A percentile compares a stretch with the other conserved stretches of the same genome.
phyloP scores from a whole-genome alignment of 2,113 vertebrate genomes.

The Capreolus pygargus region DNA sequence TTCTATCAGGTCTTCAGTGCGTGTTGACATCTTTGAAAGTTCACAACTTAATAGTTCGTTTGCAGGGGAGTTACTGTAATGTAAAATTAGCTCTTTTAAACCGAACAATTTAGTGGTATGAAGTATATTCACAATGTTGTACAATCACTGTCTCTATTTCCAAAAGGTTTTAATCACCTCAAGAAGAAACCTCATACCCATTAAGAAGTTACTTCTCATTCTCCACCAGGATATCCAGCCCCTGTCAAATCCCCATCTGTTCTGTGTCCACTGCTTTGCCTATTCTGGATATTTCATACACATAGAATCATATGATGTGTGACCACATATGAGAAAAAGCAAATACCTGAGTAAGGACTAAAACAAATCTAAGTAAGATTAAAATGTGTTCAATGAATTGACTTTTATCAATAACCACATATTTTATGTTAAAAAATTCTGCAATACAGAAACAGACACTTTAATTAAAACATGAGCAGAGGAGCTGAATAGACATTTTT shows the following conservation, averaged over 20 bases:
- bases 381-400: not conserved
- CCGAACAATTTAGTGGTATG: not conserved
- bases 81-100: not conserved
- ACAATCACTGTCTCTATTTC: not conserved
- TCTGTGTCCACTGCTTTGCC: not conserved
- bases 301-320: not conserved
- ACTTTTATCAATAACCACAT: not conserved
- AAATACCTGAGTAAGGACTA: not conserved
- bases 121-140: not conserved
- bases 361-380: not conserved
- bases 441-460: not conserved
- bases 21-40: not conserved
- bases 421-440: not conserved
- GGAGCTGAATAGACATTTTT: not conserved
- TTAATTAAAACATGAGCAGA: not conserved
- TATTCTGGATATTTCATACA: not conserved
- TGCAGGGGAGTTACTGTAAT: not conserved
- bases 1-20: not conserved
- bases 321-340: not conserved
- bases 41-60: not conserved
- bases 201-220: not conserved
- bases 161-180: not conserved
- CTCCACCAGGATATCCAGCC: not conserved
- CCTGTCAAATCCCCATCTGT: not conserved
- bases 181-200: not conserved